These are phyloP conservation scores for Microplitis mediator DNA, from an alignment of 1,140 invertebrate genomes.

Conservation along the genomic window DNA sequence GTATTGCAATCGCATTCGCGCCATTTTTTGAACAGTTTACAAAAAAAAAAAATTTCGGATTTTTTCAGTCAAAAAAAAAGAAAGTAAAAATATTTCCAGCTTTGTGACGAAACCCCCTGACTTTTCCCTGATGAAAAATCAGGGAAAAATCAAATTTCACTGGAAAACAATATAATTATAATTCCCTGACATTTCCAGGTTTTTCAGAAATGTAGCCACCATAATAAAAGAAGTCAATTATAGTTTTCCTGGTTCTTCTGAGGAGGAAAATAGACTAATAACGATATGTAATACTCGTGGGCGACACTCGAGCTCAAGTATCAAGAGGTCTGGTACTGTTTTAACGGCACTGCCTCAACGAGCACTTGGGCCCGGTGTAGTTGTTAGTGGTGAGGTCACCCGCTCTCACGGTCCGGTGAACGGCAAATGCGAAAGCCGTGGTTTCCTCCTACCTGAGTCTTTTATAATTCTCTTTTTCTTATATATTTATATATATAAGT, in stretches of 20 bases:
- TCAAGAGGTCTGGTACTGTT: constrained; percentile 35
- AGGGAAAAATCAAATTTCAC: no score
- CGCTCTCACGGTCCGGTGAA: constrained; percentile 48
- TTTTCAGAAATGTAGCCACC: no score
- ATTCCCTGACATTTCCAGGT: no score
- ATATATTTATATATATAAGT: neutral
- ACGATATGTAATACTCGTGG: constrained; percentile 33
- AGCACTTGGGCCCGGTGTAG: constrained; percentile 24
- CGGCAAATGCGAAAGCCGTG: constrained; percentile 34
- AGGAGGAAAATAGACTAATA: constrained; percentile 34
- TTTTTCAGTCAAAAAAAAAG: no score
- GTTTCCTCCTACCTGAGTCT: constrained; percentile 24
- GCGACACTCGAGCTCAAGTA: constrained; percentile 37
- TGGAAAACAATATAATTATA: no score
- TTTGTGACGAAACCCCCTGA: no score
- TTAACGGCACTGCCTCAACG: constrained; percentile 48
- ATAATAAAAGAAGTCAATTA: constrained; percentile 17
- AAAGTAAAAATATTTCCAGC: no score
- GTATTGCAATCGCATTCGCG: no score
- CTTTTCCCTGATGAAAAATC: no score
- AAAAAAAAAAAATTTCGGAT: no score
- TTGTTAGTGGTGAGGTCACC: constrained; percentile 41
- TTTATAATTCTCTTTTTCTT: constrained; percentile 12
- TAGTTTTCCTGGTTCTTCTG: constrained; percentile 10
- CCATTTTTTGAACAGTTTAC: no score